Evolutionary conservation across 2,797 vertebrate species (phyloP).

Genomic region (Cirrhinus mrigala): DNA sequence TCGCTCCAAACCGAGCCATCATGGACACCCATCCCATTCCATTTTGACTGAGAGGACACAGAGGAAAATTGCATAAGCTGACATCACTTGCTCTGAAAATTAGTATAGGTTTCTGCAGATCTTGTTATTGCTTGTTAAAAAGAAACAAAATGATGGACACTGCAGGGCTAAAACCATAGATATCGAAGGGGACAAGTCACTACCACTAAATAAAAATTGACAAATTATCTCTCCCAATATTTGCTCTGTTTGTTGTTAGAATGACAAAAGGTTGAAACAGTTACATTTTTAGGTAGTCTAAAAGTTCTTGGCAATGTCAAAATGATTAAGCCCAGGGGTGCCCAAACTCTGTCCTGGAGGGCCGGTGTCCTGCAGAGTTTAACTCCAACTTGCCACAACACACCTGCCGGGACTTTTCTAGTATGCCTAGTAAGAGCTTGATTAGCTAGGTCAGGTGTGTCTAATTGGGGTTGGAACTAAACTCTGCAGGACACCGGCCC

Average conservation of each 20-base stretch:
- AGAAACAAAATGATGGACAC: not conserved
- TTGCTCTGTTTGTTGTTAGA: not conserved
- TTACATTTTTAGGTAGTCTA: not conserved
- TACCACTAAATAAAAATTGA: not conserved
- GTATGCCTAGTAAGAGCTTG: too few relatives aligned
- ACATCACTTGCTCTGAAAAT: not conserved
- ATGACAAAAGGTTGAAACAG: not conserved
- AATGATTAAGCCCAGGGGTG: not conserved
- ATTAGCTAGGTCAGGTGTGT: too few relatives aligned
- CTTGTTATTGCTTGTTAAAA: not conserved
- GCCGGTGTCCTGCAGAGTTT: too few relatives aligned
- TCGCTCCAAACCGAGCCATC: slow-evolving; percentile 82
- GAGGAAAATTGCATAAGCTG: not conserved
- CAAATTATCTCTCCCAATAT: not conserved
- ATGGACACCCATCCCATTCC: slow-evolving; percentile 85
- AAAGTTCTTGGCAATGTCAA: not conserved
- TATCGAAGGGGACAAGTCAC: not conserved
- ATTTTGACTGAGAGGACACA: slow-evolving; percentile 79
- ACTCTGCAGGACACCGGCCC: too few relatives aligned
- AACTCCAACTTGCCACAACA: too few relatives aligned
- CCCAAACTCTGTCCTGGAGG: too few relatives aligned
- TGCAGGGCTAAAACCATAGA: not conserved
- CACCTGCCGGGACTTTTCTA: too few relatives aligned
- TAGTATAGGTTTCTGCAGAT: not conserved
- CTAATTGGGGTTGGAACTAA: too few relatives aligned